Conservation (phyloP, 2,797 vertebrate genomes). For the Leptatherina wallacei region DNA sequence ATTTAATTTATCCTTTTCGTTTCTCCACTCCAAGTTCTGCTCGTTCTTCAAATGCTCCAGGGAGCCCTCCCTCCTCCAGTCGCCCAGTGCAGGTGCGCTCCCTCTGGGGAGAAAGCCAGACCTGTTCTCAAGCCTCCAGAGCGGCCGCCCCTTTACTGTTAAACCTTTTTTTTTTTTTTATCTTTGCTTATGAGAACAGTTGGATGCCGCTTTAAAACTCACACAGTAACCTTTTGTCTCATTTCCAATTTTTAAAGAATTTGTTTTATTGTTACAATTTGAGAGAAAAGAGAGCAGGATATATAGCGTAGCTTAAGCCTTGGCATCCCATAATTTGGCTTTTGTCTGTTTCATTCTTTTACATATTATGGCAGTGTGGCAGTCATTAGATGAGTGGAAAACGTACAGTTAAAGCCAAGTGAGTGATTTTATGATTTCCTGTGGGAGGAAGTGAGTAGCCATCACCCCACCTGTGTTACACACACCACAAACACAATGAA, state of each 20-base stretch:
- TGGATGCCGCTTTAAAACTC: constrained; percentile 67
- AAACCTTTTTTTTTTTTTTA: constrained; percentile 62
- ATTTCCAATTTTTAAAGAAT: constrained; percentile 25
- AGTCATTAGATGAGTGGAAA: constrained; percentile 83
- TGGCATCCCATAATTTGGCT: constrained; percentile 11
- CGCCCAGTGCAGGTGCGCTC: constrained; percentile 74
- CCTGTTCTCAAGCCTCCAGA: constrained; percentile 52
- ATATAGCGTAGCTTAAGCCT: constrained; percentile 2
- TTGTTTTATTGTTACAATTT: constrained; percentile 16
- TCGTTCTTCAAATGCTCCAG: constrained; percentile 18
- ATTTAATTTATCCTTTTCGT: background rate
- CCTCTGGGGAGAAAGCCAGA: constrained; percentile 65
- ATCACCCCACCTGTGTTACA: constrained; percentile 85
- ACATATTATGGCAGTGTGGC: constrained; percentile 75
- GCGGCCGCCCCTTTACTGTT: constrained; percentile 58
- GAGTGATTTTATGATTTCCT: constrained; percentile 92
- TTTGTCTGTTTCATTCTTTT: constrained; percentile 60
- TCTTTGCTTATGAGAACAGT: constrained; percentile 69
- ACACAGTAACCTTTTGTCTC: constrained; percentile 55
- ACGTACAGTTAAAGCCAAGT: constrained; percentile 84
- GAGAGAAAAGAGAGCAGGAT: constrained; percentile 10
- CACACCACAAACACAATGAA: constrained; percentile 64
- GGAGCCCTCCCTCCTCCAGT: constrained; percentile 37
- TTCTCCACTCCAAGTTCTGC: background rate
- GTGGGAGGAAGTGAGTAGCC: constrained; percentile 89